Evolutionary conservation across 2,797 vertebrate genomes (phyloP), one percentile per base, ranked within the genome.

Genomic region (Enteromius viviparus): DNA sequence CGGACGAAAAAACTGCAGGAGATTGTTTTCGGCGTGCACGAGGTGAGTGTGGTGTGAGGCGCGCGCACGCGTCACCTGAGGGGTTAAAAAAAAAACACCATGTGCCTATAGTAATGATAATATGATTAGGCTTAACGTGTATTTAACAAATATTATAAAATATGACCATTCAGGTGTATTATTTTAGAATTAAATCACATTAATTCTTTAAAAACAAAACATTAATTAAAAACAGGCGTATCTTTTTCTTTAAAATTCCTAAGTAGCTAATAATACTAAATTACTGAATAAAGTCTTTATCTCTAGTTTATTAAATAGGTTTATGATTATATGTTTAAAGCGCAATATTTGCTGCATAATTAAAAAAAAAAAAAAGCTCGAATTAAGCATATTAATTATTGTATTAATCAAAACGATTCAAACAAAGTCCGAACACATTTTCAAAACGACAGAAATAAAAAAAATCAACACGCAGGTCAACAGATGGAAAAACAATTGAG

Each of bases 401-500:
- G 21, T 29, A 53, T 65, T 75, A 21, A 65, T 37, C 6, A 45
- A 66, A 75, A 45, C 3, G 51, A 62, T 70, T 15, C 15, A 70
- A 64, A 26, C 21, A 71, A 64, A 10, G 11, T 47, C 6, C 49
- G 11, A 78, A 69, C 74, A 60, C 53, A 17, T 78, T 70, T 49
- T 40, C 12, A n/a, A 47, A 55, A 66, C 85, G 75, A 11, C 23
- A 51, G 23, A 72, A 11, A 55, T 26, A 3, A 60, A 23, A 58
- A 12, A 42, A 32, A 60, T 60, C 49, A 64, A 26, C 34, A 70
- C 70, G 15, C 62, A 70, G 80, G 65, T 74, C 60, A 84, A 84
- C 85, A 80, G 76, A 82, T 86, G 83, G 83, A 88, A 83, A 85
- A 87, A 83, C 78, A 81, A 85, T 83, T 81, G 85, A 71, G 80